Base-by-base conservation (phyloP, 2,888 invertebrate genomes). In the Lasioglossum villosulum region DNA sequence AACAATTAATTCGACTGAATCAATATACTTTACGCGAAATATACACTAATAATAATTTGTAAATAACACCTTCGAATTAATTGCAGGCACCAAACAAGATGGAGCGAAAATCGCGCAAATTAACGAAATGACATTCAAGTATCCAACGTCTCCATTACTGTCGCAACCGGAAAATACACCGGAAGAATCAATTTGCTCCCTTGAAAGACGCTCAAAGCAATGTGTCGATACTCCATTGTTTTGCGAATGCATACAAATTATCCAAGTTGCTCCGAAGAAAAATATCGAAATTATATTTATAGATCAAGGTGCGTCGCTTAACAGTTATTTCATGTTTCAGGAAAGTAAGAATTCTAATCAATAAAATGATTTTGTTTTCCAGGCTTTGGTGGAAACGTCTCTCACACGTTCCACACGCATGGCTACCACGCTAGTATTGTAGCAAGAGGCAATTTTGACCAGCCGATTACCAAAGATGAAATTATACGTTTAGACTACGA, bases 341-440 rank as follows among this genome's bases (percentile, higher is more conserved):
- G 34, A 42, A 4, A 52, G 45, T 76, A 23, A 83, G 59, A 8
- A 34, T 66, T 34, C 4, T 10, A 8, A 56, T 75, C 12, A 75
- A 16, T 30, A 30, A 14, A 14, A 63, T 63, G 16, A 63, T 45
- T 76, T 34, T 75, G 74, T 66, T 93, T 27, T 93, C n/a, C 92
- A 96, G 96, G 96, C 88, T 95, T 94, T 68, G 95, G 95, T 78
- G 96, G 95, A 87, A 96, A 96, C 83, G 95, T 95, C 74, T 95
- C 96, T 0, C 96, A 96, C 88, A 96, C 96, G 0, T 97, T 97
- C 90, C 97, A 97, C 89, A 94, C 96, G 90, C 97, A 97, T 88
- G 97, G 97, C 0, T 93, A 93, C 73, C 83, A 87, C 42, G 92
- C 88, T 0, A 89, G 84, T 30, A 78, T 93, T 27, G n/a, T 93